These are phyloP conservation scores for Parnassius smintheus DNA, from an alignment of 2,888 invertebrate genomes.

Conservation along the genomic window DNA sequence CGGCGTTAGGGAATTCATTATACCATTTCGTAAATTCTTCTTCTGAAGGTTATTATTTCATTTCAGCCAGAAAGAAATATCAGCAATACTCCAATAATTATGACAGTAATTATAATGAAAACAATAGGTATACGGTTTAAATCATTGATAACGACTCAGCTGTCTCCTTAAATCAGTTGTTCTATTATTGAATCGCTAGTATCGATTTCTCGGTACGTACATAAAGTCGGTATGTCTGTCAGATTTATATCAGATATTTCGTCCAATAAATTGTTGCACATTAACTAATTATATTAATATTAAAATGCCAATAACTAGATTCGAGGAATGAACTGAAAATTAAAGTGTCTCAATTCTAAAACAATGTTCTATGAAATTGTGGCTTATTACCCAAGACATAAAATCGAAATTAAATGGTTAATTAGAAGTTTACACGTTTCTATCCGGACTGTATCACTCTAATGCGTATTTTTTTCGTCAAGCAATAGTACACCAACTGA, in stretches of 20 bases:
- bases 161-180: constrained; percentile 23
- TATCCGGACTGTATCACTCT: too few relatives aligned
- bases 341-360: constrained; percentile 18
- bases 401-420: too few relatives aligned
- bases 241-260: constrained; percentile 41
- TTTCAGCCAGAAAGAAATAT: too few relatives aligned
- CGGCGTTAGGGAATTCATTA: too few relatives aligned
- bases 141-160: constrained; percentile 22
- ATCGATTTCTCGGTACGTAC: constrained; percentile 45
- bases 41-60: too few relatives aligned
- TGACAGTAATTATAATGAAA: constrained; percentile 24
- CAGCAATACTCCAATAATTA: background rate
- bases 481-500: too few relatives aligned
- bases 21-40: too few relatives aligned
- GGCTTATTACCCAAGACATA: background rate
- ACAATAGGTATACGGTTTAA: constrained; percentile 19
- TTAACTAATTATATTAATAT: constrained; percentile 45
- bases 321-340: constrained; percentile 25
- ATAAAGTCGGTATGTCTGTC: constrained; percentile 44
- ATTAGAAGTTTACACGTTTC: too few relatives aligned
- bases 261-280: constrained; percentile 43
- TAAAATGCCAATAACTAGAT: constrained; percentile 38
- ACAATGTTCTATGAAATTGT: constrained; percentile 12
- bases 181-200: constrained; percentile 39
- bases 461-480: too few relatives aligned